Evolutionary conservation across 23 tunicate species (phyloP).

Genomic region (Trididemnum nubilum): DNA sequence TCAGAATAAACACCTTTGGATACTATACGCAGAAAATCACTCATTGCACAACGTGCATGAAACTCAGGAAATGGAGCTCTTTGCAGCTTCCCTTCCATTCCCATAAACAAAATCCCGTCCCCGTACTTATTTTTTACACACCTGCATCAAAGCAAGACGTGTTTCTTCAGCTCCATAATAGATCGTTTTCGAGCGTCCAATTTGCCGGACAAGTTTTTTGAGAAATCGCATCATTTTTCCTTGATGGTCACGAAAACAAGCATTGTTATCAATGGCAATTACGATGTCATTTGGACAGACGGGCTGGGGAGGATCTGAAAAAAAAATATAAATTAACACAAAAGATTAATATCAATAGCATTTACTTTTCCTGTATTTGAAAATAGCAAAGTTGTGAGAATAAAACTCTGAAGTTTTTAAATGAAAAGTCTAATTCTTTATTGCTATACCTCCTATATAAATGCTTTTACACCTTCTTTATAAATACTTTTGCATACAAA

Average conservation of each 20-base stretch:
- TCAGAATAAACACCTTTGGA: too few species aligned
- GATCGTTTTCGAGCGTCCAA: conserved; percentile 30
- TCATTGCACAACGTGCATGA: too few species aligned
- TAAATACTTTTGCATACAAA: too few species aligned
- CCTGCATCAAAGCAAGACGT: conserved; percentile 88
- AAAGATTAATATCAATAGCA: not conserved
- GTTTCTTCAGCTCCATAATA: conserved; percentile 66
- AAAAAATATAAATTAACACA: not conserved
- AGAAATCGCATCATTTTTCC: conserved; percentile 68
- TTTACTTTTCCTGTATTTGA: not conserved
- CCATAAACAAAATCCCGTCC: too few species aligned
- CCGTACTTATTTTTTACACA: too few species aligned
- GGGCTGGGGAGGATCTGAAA: conserved; percentile 14
- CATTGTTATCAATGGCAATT: conserved; percentile 82
- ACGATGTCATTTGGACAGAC: conserved; percentile 72
- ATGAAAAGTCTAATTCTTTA: not conserved
- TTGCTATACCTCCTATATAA: too few species aligned
- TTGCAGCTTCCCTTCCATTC: too few species aligned
- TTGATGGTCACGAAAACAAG: conserved; percentile 89
- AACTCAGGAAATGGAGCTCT: too few species aligned
- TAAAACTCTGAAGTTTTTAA: not conserved
- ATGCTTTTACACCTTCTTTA: too few species aligned
- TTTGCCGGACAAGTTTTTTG: conserved; percentile 52
- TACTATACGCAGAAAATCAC: too few species aligned
- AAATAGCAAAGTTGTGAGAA: not conserved